Evolutionary conservation across 2,888 invertebrate species (phyloP).

Genomic region (Carcina quercana): DNA sequence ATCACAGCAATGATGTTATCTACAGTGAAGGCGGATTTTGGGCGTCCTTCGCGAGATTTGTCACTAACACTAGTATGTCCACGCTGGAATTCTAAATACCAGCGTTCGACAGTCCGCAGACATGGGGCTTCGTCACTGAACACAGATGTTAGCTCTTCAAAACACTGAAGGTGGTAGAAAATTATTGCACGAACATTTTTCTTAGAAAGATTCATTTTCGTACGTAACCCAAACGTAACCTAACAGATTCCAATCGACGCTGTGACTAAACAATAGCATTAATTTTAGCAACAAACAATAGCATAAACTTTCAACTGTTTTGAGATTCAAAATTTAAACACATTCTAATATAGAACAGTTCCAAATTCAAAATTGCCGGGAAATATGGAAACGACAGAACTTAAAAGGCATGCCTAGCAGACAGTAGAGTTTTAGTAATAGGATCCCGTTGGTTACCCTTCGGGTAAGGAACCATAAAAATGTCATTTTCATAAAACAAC

Average conservation of each 20-base stretch:
- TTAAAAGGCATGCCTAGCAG: no score
- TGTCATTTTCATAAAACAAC: no score
- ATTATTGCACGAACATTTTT: neutral
- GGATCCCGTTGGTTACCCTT: no score
- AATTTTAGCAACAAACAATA: no score
- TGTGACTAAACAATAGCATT: slow-evolving; percentile 10
- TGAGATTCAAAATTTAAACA: slow-evolving; percentile 10
- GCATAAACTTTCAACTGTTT: slow-evolving; percentile 11
- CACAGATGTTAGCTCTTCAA: neutral
- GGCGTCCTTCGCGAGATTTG: slow-evolving; percentile 14
- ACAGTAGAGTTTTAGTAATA: no score
- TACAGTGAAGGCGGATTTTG: slow-evolving; percentile 17
- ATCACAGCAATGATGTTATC: slow-evolving; percentile 15
- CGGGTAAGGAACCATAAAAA: no score
- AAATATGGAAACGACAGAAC: slow-evolving; percentile 6
- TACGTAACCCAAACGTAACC: slow-evolving; percentile 1
- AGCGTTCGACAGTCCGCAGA: neutral
- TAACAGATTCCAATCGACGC: no score
- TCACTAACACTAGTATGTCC: slow-evolving; percentile 15
- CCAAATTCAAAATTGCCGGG: slow-evolving; percentile 4
- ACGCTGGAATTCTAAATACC: slow-evolving; percentile 13
- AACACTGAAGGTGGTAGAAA: neutral
- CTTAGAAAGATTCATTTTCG: neutral
- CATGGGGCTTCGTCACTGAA: neutral
- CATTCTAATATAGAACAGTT: slow-evolving; percentile 8